Conservation (phyloP, 1,140 invertebrate species). For the Gonioctena quinquepunctata region DNA sequence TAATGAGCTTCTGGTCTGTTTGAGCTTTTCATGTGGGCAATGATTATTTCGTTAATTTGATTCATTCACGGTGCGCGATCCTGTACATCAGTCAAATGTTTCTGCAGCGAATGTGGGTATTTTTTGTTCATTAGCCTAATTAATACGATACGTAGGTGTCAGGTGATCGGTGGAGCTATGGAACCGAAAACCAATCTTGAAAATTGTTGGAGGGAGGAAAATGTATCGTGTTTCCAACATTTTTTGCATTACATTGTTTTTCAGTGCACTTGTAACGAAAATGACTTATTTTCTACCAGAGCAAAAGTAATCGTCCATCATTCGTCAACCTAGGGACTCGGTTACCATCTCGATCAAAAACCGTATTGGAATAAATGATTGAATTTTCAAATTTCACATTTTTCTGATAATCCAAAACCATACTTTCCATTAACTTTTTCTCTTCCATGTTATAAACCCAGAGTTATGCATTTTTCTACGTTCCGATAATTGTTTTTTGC, state of each 20-base stretch:
- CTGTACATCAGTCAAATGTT: slow-evolving; percentile 1
- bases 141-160: too few relatives aligned
- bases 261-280: too few relatives aligned
- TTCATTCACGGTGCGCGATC: slow-evolving; percentile 2
- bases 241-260: too few relatives aligned
- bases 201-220: too few relatives aligned
- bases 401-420: neutral
- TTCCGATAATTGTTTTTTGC: neutral
- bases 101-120: neutral
- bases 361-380: too few relatives aligned
- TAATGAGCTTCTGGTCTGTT: slow-evolving; percentile 19
- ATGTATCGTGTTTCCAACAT: too few relatives aligned
- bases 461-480: neutral
- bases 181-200: too few relatives aligned
- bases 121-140: slow-evolving; percentile 1
- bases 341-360: too few relatives aligned
- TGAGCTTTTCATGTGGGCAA: slow-evolving; percentile 15
- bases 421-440: neutral
- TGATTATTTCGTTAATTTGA: slow-evolving; percentile 21
- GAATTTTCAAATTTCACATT: neutral
- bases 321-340: too few relatives aligned
- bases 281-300: too few relatives aligned
- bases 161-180: too few relatives aligned
- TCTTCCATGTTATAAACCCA: neutral
- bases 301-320: too few relatives aligned